Conservation (phyloP, 30 jellyfish, hydroid and myxozoan genomes). For the Aurelia aurita region DNA sequence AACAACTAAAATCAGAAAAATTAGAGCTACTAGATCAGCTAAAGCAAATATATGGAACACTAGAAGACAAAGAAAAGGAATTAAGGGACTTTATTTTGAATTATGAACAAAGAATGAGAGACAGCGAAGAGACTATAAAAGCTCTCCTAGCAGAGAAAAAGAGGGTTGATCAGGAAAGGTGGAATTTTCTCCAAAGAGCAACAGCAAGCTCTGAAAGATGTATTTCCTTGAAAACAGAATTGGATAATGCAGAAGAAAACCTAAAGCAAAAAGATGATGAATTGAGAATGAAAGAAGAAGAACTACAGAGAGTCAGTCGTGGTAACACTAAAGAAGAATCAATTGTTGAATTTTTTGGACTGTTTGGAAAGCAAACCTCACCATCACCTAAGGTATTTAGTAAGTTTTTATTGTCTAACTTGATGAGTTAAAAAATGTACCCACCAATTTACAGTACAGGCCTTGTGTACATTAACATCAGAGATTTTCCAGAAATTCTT, state of each 20-base stretch:
- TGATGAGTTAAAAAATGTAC: neutral
- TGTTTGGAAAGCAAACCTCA: conserved; percentile 50
- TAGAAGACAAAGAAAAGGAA: conserved; percentile 85
- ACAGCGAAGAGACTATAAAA: conserved; percentile 71
- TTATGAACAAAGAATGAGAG: conserved; percentile 84
- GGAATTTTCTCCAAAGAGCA: conserved; percentile 72
- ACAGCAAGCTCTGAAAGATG: conserved; percentile 77
- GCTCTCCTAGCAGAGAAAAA: conserved; percentile 73
- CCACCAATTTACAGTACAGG: no score
- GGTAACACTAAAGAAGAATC: conserved; percentile 52
- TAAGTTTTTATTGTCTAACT: no score
- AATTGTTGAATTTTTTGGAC: conserved; percentile 53
- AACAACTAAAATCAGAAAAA: conserved; percentile 68
- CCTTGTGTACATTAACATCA: no score
- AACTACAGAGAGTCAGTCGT: conserved; percentile 15
- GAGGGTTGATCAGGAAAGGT: conserved; percentile 67
- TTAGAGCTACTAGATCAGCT: conserved; percentile 80
- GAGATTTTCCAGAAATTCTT: no score
- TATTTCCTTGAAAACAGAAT: conserved; percentile 65
- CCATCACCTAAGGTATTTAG: conserved; percentile 15
- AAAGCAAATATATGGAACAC: conserved; percentile 75
- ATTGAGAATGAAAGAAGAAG: conserved; percentile 39
- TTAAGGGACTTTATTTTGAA: conserved; percentile 75
- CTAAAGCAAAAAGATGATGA: conserved; percentile 42
- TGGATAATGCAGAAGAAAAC: conserved; percentile 53